Evolutionary conservation across 2,797 vertebrate species (phyloP), one percentile per base, ranked within the genome.

Genomic region (Spea hammondii): DNA sequence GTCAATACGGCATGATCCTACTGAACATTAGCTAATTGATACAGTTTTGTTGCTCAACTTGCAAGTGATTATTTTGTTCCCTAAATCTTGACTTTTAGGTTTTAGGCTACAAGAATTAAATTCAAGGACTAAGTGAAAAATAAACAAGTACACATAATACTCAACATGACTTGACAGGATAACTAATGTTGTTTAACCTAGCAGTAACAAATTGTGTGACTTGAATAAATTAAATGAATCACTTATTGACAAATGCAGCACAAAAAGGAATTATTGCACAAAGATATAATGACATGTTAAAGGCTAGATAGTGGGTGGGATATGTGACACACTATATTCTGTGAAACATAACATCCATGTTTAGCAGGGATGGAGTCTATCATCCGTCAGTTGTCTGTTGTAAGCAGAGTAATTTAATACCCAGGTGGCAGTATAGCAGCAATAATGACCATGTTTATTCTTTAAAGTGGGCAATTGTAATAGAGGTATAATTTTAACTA

Each of bases 171-270:
- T 47, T 68, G 70, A 62, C 72, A 80, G 50, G n/a, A 48, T 65
- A 74, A 75, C 17, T 80, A 57, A 80, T 65, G 67, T 51, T 49
- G 7, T 44, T 75, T 57, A 59, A 68, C 9, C 70, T 64, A 46
- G 44, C 54, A 50, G 44, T 65, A 7, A 53, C 49, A 70, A 32
- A 46, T 6, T 75, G 50, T 65, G 78, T 80, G 78, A 75, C 72
- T 70, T 65, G 78, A 80, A 80, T 80, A 75, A 80, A 70, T 80
- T 74, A 80, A 65, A 70, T 55, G 65, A 50, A 65, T 80, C 59
- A 55, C 55, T 57, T 75, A 73, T 80, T 75, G 57, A 65, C 78
- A 71, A 48, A 65, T 75, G 51, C 50, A 75, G 8, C 59, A 70
- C 48, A 45, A 48, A 64, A 74, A 80, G n/a, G 75, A 75, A 57